phyloP scores from a whole-genome alignment of 2,888 invertebrate species.

The Diadegma fenestrale region DNA sequence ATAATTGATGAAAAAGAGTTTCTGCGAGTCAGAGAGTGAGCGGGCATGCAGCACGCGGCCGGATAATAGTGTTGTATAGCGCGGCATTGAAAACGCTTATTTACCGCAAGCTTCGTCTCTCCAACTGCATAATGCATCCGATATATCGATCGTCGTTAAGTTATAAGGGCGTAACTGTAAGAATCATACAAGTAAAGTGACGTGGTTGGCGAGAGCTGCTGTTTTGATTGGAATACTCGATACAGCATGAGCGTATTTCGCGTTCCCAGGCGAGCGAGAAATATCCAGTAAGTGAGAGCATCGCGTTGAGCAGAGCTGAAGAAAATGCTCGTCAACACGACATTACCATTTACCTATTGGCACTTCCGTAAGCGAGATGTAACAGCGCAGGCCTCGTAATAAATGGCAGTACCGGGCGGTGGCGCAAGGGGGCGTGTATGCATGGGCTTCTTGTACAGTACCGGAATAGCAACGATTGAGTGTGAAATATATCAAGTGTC shows the following conservation, averaged over 20 bases:
- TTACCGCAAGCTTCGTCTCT: slow-evolving; percentile 33
- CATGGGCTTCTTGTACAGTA: slow-evolving; percentile 10
- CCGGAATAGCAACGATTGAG: slow-evolving; percentile 49
- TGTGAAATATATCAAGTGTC: slow-evolving; percentile 65
- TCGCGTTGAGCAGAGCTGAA: neutral
- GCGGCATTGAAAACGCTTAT: neutral
- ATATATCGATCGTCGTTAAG: slow-evolving; percentile 6
- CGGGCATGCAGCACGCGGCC: neutral
- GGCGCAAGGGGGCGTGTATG: slow-evolving; percentile 46
- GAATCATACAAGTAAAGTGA: neutral
- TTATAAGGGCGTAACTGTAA: slow-evolving; percentile 16
- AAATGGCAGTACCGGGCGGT: slow-evolving; percentile 34
- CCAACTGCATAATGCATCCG: slow-evolving; percentile 24
- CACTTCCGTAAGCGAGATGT: slow-evolving; percentile 63
- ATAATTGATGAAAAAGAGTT: slow-evolving; percentile 51
- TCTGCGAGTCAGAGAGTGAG: neutral
- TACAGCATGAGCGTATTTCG: neutral
- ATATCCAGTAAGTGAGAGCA: slow-evolving; percentile 19
- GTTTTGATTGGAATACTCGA: slow-evolving; percentile 29
- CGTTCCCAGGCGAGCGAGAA: neutral
- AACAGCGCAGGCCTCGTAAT: slow-evolving; percentile 57
- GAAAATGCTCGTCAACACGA: slow-evolving; percentile 40
- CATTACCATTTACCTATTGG: slow-evolving; percentile 58
- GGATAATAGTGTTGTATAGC: slow-evolving; percentile 32
- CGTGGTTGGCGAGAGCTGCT: slow-evolving; percentile 6